Conservation (phyloP, 1,140 invertebrate genomes). For the Panulirus ornatus region DNA sequence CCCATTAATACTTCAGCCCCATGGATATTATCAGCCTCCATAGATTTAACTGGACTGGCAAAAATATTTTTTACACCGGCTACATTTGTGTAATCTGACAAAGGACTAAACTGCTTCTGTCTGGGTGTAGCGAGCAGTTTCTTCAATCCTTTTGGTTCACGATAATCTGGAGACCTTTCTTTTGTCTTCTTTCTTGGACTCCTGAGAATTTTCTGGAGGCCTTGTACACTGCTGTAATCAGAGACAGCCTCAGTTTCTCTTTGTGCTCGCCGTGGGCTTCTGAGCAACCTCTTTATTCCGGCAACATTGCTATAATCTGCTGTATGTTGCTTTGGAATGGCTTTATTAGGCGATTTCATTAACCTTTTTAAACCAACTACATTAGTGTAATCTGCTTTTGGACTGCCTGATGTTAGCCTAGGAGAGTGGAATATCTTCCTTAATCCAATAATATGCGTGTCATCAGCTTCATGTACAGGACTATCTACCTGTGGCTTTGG, state of each 20-base stretch:
- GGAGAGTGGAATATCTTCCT: constrained; percentile 58
- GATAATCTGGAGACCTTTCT: constrained; percentile 26
- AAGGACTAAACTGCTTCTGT: constrained; percentile 37
- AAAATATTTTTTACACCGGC: constrained; percentile 67
- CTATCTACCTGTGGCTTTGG: background rate
- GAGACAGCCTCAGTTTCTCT: constrained; percentile 33
- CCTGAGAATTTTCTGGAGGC: constrained; percentile 33
- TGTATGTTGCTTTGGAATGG: constrained; percentile 9
- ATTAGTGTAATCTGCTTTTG: constrained; percentile 56
- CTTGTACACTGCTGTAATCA: constrained; percentile 51
- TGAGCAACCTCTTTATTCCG: constrained; percentile 55
- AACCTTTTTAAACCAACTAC: constrained; percentile 49
- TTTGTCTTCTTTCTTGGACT: background rate
- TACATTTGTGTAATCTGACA: constrained; percentile 68
- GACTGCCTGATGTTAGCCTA: constrained; percentile 10
- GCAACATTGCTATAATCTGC: constrained; percentile 63
- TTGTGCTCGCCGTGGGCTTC: background rate
- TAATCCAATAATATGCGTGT: constrained; percentile 58
- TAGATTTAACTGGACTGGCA: constrained; percentile 30
- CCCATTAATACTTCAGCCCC: constrained; percentile 22
- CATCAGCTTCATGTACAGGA: constrained; percentile 43
- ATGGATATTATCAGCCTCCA: constrained; percentile 46
- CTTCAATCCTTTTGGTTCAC: constrained; percentile 8
- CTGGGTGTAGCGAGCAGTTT: constrained; percentile 75
- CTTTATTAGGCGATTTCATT: constrained; percentile 12